Base-by-base conservation (phyloP, 2,888 invertebrate species). In the Drosophila seclusa region DNA sequence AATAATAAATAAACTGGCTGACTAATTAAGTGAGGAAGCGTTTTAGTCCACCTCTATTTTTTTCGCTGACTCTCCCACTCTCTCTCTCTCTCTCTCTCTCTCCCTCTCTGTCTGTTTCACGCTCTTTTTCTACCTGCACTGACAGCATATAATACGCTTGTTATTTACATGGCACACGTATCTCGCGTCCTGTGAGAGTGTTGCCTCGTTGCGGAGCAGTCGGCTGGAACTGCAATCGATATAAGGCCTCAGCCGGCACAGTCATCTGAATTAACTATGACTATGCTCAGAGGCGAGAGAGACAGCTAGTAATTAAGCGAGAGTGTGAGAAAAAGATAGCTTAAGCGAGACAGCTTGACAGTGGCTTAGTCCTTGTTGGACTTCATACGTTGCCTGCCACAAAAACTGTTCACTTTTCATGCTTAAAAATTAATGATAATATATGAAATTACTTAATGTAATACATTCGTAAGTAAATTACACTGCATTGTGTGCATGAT, bases 1-100 rank as follows among this genome's bases (percentile, higher is more conserved):
- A 87, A 87, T 87, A 89, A 87, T 87, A 87, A 89, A 87, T 87
- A 87, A 84, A 80, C 85, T 81, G 71, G 75, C 75, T 89, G 82
- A 89, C 89, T 87, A 87, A 87, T 87, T 87, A 87, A 89, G 87
- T 80, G 80, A 80, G 83, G 68, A 73, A 80, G 70, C 59, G 66
- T 67, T 58, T 34, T 32, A 45, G 21, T 16, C 36, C 4, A 34
- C 13, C 29, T 31, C 53, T 4, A 8, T 10, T 18, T 6, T 16
- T 27, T 6, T n/a, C 11, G 13, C 13, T 48, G 1, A 45, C 42
- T 10, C n/a, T 21, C 53, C 1, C 42, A 8, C 49, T 2, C 45
- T 2, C 36, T 0, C 60, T 29, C 7, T 21, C 10, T 13, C 36
- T 7, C 16, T 24, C 38, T 2, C 40, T 18, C 55, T 2, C 34